These are phyloP conservation scores for Drosophila funebris DNA, from an alignment of 1,140 invertebrate genomes.

Conservation along the genomic window DNA sequence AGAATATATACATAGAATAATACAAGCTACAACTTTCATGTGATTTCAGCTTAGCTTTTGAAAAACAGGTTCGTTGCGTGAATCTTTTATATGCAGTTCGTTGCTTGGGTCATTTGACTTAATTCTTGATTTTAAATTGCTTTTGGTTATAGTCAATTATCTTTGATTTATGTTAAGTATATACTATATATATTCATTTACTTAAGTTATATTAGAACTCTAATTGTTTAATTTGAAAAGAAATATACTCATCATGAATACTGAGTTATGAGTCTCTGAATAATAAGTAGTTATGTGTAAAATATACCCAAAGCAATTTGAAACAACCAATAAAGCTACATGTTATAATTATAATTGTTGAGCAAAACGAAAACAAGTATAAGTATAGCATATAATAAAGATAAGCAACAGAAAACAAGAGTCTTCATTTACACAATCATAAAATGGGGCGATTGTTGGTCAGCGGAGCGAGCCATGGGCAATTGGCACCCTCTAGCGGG, in stretches of 20 bases:
- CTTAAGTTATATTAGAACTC: background rate
- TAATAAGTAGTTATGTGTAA: background rate
- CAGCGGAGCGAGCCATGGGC: slow-evolving; percentile 19
- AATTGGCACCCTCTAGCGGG: slow-evolving; percentile 43
- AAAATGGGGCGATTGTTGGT: slow-evolving; percentile 15
- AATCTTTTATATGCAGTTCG: slow-evolving; percentile 43
- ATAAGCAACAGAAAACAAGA: slow-evolving; percentile 33
- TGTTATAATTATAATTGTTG: slow-evolving; percentile 56
- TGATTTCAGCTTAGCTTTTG: background rate
- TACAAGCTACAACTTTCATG: background rate
- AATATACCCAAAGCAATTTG: slow-evolving; percentile 16
- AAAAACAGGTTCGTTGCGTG: slow-evolving; percentile 56
- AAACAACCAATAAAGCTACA: slow-evolving; percentile 44
- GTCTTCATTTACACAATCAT: slow-evolving; percentile 32
- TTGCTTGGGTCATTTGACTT: slow-evolving; percentile 19
- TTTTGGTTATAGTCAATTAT: background rate
- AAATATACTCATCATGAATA: background rate
- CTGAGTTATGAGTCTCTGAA: background rate
- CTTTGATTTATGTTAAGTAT: background rate
- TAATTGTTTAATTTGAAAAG: background rate
- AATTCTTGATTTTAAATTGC: slow-evolving; percentile 15
- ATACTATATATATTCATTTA: slow-evolving; percentile 9
- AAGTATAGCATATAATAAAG: slow-evolving; percentile 38
- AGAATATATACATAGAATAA: background rate
- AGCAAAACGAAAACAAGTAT: slow-evolving; percentile 16